These are phyloP conservation scores for Chloromyia formosa DNA, from an alignment of 2,888 invertebrate genomes.

Conservation along the genomic window DNA sequence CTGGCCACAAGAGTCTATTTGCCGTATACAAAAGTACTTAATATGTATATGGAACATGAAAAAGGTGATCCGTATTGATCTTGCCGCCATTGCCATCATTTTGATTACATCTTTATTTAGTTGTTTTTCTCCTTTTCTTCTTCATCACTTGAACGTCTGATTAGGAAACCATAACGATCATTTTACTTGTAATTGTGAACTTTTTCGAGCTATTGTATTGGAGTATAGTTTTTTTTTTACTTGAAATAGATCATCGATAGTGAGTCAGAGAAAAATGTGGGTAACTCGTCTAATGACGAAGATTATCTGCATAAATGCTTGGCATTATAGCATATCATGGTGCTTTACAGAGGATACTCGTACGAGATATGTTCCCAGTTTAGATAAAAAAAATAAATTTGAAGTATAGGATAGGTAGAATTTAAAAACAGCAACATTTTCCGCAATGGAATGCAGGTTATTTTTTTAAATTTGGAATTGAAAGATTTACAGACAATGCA, in stretches of 20 bases:
- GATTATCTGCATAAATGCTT: too few relatives aligned
- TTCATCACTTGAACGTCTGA: conserved; percentile 27
- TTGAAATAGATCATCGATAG: conserved; percentile 21
- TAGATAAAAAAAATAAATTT: too few relatives aligned
- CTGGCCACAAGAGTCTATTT: conserved; percentile 23
- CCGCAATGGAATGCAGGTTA: too few relatives aligned
- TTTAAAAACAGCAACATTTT: not conserved
- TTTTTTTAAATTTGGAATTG: too few relatives aligned
- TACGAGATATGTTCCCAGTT: too few relatives aligned
- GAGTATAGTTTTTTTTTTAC: not conserved
- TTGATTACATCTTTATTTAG: conserved; percentile 35
- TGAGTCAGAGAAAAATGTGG: not conserved
- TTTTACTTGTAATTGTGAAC: conserved; percentile 34
- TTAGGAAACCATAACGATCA: conserved; percentile 38
- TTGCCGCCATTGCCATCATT: conserved; percentile 41
- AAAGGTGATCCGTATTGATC: conserved; percentile 27
- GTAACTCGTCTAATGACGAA: too few relatives aligned
- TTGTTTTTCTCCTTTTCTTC: conserved; percentile 16
- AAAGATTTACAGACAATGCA: too few relatives aligned
- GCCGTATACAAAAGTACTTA: conserved; percentile 34
- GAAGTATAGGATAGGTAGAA: not conserved
- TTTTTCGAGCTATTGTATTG: not conserved
- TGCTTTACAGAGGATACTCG: too few relatives aligned
- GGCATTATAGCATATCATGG: too few relatives aligned
- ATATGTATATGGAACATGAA: conserved; percentile 41